Evolutionary conservation across 2,113 vertebrate species (phyloP), one percentile per base, ranked within the genome.

Genomic region (Arvicanthis niloticus): DNA sequence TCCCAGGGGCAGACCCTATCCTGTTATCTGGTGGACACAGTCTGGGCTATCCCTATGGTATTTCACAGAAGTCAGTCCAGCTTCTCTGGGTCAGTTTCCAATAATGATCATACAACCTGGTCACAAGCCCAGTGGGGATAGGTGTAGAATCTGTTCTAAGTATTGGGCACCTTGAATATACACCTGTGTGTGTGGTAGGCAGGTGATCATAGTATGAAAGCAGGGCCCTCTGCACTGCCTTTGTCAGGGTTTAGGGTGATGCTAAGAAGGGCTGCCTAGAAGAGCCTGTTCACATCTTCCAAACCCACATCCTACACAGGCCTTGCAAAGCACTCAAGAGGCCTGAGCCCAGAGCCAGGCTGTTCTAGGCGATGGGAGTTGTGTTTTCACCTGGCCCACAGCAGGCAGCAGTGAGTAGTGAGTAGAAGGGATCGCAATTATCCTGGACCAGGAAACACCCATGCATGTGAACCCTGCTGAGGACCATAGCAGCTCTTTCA

Each of bases 101-200:
- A 42, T 0, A 15, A 15, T 2, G 1, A 58, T 22, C 48, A 3
- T n/a, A 24, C 24, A 5, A 16, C 45, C 53, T 13, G 1, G 22
- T 17, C 2, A 1, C 5, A 31, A 31, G n/a, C 31, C 70, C 16
- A 5, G 26, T 65, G 9, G 48, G 13, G 31, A n/a, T 73, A 45
- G 16, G 37, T 6, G 7, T 42, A 10, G 56, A 13, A 16, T 4
- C 42, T 26, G 19, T 42, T 53, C 7, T 42, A 89, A 56, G 53
- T 48, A 15, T 16, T 7, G 3, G 81, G 58, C 2, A 4, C 58
- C 17, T 40, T 80, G 77, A 56, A 31, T 2, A 48, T 40, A 72
- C 24, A 80, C 29, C 24, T 19, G 22, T n/a, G 67, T 77, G 51
- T 45, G 5, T 31, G 72, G 48, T 31, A 72, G 80, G 60, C 65